phyloP scores from a whole-genome alignment of 2,113 vertebrate species.

The Rhagologus leucostigma region DNA sequence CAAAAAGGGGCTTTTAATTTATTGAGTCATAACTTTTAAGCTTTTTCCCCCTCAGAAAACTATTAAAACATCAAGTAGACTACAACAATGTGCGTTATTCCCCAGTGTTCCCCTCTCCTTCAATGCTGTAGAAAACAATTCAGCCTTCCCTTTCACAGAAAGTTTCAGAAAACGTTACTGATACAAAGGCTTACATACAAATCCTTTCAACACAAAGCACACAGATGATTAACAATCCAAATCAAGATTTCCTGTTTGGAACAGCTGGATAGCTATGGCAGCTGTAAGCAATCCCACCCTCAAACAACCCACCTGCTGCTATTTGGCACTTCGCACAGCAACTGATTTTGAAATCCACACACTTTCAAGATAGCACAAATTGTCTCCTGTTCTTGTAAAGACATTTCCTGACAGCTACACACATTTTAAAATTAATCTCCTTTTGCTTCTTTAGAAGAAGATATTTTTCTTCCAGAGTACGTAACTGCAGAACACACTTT shows the following conservation, averaged over 20 bases:
- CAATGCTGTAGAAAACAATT: not conserved
- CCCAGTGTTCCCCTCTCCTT: not conserved
- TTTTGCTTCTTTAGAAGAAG: not conserved
- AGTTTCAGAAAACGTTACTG: not conserved
- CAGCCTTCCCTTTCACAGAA: not conserved
- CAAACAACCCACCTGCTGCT: not conserved
- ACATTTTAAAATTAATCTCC: not conserved
- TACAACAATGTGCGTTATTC: not conserved
- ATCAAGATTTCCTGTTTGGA: not conserved
- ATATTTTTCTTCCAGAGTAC: not conserved
- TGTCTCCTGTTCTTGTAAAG: not conserved
- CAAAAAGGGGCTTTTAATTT: not conserved
- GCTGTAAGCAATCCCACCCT: not conserved
- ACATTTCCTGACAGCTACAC: not conserved
- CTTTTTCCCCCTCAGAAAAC: not conserved
- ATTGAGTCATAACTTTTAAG: not conserved
- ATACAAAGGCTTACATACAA: not conserved
- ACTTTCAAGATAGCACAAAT: not conserved
- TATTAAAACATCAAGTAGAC: not conserved
- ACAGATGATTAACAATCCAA: not conserved
- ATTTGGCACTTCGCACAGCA: not conserved
- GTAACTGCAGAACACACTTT: not conserved
- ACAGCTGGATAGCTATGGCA: not conserved
- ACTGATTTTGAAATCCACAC: not conserved
- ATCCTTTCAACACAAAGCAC: not conserved